Conservation (phyloP, 2,797 vertebrate genomes). For the Fistularia commersonii region DNA sequence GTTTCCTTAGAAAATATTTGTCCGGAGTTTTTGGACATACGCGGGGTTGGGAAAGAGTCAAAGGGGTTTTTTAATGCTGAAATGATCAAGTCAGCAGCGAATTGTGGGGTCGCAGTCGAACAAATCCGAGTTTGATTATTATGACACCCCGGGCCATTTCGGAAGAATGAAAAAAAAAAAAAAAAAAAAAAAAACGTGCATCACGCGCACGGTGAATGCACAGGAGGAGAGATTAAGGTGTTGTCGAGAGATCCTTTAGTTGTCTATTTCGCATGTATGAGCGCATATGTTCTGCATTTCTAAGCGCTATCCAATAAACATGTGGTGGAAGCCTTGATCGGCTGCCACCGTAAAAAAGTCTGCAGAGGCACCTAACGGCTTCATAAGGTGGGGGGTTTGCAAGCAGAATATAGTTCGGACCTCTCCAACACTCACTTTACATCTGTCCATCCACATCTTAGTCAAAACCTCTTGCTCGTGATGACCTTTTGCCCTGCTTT, state of each 20-base stretch:
- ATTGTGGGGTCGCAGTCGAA: constrained; percentile 51
- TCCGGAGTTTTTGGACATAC: constrained; percentile 59
- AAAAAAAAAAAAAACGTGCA: no score
- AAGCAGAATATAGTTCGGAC: constrained; percentile 13
- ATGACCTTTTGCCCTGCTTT: constrained; percentile 35
- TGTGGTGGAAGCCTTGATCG: constrained; percentile 4
- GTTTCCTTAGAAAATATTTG: constrained; percentile 79
- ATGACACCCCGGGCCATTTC: constrained; percentile 33
- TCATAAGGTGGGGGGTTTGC: constrained; percentile 6
- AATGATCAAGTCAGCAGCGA: constrained; percentile 44
- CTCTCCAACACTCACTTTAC: constrained; percentile 15
- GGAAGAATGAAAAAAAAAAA: no score
- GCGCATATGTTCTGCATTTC: constrained; percentile 10
- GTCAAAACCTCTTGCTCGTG: constrained; percentile 33
- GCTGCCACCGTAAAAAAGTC: constrained; percentile 9
- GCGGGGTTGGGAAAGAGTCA: constrained; percentile 36
- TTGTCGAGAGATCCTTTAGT: constrained; percentile 1
- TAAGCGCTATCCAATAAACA: constrained; percentile 1
- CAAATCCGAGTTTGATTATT: constrained; percentile 51
- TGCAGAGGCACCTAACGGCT: constrained; percentile 1
- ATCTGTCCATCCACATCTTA: constrained; percentile 31
- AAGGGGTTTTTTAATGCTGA: constrained; percentile 33
- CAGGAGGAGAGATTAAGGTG: constrained; percentile 4
- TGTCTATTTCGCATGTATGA: background rate
- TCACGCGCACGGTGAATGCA: no score